Percentiles rank a stretch among this genome's conserved stretches.
These are phyloP conservation scores for Phragmatobia fuliginosa DNA, from an alignment of 2,888 invertebrate genomes.

Conservation along the genomic window DNA sequence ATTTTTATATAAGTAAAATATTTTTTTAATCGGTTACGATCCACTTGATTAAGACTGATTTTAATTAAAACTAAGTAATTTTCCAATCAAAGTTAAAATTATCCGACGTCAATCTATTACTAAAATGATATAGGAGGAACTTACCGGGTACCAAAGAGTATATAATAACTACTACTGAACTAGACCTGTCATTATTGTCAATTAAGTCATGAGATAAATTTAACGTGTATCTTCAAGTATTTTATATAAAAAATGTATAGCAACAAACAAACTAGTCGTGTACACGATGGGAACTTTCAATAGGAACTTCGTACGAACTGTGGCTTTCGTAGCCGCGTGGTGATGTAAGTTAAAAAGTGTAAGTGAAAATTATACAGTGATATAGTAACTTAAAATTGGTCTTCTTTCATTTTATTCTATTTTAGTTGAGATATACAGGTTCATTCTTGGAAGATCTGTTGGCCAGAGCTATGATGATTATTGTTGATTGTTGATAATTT, in stretches of 20 bases:
- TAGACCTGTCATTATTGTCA: neutral
- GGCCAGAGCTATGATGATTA: no score
- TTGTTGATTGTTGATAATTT: no score
- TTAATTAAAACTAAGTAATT: no score
- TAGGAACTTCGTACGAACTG: neutral
- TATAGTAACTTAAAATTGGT: neutral
- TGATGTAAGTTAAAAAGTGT: neutral
- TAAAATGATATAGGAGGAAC: neutral
- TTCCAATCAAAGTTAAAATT: neutral
- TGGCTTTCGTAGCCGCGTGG: neutral
- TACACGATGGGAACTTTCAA: neutral
- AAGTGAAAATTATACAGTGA: neutral
- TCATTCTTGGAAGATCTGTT: no score
- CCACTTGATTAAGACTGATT: no score
- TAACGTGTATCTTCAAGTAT: neutral
- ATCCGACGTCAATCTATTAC: neutral
- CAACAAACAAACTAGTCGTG: neutral
- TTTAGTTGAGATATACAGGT: no score
- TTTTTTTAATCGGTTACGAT: no score
- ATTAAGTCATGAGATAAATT: neutral
- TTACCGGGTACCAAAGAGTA: neutral
- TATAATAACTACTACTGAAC: no score
- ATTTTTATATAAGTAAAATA: no score
- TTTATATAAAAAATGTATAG: conserved; percentile 1
- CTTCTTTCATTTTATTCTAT: no score